These are phyloP conservation scores for Drosophila asahinai DNA, from an alignment of 1,140 invertebrate species.

Conservation along the genomic window DNA sequence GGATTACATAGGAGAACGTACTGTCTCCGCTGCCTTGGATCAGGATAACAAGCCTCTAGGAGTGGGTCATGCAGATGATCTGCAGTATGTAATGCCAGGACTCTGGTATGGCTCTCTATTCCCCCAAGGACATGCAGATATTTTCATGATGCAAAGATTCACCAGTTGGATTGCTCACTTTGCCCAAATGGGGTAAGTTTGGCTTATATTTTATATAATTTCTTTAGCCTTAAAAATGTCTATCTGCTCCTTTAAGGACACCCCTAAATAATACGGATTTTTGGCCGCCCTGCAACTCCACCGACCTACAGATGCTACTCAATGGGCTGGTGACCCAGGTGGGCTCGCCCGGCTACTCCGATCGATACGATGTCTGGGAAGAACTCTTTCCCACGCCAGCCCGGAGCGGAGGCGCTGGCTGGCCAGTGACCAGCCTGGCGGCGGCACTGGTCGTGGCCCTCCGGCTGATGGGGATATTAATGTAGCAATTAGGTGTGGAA, in stretches of 20 bases:
- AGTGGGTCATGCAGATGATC: slow-evolving; percentile 88
- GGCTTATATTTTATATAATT: not conserved
- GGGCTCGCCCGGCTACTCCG: slow-evolving; percentile 33
- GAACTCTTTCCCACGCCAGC: slow-evolving; percentile 62
- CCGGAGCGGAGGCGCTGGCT: slow-evolving; percentile 21
- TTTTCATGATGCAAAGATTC: slow-evolving; percentile 74
- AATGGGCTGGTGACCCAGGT: slow-evolving; percentile 42
- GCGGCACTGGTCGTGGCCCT: slow-evolving; percentile 85
- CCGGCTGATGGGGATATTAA: slow-evolving; percentile 73
- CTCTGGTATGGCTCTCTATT: slow-evolving; percentile 74
- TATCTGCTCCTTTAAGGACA: slow-evolving; percentile 1
- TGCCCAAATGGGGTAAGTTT: slow-evolving; percentile 60
- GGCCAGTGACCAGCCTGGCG: slow-evolving; percentile 11
- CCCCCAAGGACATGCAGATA: slow-evolving; percentile 32
- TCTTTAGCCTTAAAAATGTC: not conserved
- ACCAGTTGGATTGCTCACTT: slow-evolving; percentile 60
- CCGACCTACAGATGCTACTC: slow-evolving; percentile 34
- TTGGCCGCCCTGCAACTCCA: slow-evolving; percentile 56
- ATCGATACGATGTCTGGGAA: slow-evolving; percentile 71
- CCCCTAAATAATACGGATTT: slow-evolving; percentile 3
- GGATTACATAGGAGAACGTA: slow-evolving; percentile 69
- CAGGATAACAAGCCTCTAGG: slow-evolving; percentile 29
- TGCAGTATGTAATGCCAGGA: slow-evolving; percentile 88
- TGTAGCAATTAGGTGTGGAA: slow-evolving; percentile 79
- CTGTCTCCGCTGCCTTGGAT: slow-evolving; percentile 19